Conservation (phyloP, 2,888 invertebrate genomes). For the Meliscaeva auricollis region DNA sequence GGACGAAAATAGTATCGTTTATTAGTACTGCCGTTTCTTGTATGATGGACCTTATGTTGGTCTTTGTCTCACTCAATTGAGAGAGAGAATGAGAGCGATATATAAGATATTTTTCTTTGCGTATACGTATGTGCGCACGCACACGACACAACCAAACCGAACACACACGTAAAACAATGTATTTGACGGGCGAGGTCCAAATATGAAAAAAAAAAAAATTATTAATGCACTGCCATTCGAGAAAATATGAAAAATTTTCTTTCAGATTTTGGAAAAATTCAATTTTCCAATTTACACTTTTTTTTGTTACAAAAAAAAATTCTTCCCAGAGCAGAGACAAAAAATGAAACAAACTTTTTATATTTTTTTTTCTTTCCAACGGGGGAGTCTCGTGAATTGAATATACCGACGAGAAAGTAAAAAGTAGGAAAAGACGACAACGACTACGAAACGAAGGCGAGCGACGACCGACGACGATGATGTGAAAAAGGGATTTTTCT, state of each 20-base stretch:
- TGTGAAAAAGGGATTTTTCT: conserved; percentile 51
- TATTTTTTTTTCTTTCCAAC: not conserved
- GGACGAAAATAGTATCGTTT: conserved; percentile 27
- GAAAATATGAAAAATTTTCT: conserved; percentile 49
- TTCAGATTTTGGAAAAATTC: conserved; percentile 39
- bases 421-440: conserved; percentile 11
- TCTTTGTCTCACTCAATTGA: conserved; percentile 38
- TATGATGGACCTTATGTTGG: conserved; percentile 11
- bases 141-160: conserved; percentile 25
- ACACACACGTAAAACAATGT: conserved; percentile 70
- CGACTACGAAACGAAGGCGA: conserved; percentile 3
- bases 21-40: conserved; percentile 18
- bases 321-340: not conserved
- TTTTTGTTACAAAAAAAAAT: not conserved
- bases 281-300: conserved; percentile 36
- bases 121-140: conserved; percentile 63
- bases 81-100: conserved; percentile 28
- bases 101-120: conserved; percentile 48
- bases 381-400: conserved; percentile 19
- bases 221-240: conserved; percentile 70
- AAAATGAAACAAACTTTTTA: not conserved
- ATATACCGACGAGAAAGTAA: conserved; percentile 48
- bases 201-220: conserved; percentile 80
- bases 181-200: conserved; percentile 83
- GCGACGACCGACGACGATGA: conserved; percentile 63